These are phyloP conservation scores for Sphyrna mokarran DNA, from an alignment of 2,113 vertebrate genomes.

Conservation along the genomic window DNA sequence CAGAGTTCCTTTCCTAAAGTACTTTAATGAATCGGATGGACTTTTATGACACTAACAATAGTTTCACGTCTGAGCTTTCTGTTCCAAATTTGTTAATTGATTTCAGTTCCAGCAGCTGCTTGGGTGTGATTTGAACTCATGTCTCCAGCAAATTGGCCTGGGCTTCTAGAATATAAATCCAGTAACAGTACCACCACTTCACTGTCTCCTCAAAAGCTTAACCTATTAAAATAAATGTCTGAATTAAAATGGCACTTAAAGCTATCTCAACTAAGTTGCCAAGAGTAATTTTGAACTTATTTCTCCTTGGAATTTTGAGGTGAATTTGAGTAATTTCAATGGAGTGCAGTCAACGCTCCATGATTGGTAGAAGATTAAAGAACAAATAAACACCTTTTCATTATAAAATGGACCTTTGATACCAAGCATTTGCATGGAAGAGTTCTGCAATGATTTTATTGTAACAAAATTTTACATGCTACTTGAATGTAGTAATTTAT, in stretches of 20 bases:
- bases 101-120: no score
- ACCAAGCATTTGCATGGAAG: not conserved
- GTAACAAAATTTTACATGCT: not conserved
- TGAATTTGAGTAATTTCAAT: not conserved
- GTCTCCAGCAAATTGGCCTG: no score
- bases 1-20: no score
- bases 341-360: not conserved
- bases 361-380: not conserved
- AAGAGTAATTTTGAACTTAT: not conserved
- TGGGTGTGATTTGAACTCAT: no score
- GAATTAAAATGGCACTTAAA: not conserved
- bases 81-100: no score
- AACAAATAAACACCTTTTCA: not conserved
- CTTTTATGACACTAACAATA: no score
- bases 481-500: not conserved
- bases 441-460: not conserved
- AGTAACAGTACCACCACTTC: no score
- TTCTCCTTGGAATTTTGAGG: not conserved
- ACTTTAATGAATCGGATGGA: no score
- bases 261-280: not conserved
- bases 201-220: not conserved
- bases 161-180: no score
- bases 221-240: not conserved
- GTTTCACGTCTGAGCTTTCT: no score
- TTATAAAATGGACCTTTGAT: not conserved